phyloP scores from a whole-genome alignment of 2,797 vertebrate genomes.

The Necrosyrtes monachus region DNA sequence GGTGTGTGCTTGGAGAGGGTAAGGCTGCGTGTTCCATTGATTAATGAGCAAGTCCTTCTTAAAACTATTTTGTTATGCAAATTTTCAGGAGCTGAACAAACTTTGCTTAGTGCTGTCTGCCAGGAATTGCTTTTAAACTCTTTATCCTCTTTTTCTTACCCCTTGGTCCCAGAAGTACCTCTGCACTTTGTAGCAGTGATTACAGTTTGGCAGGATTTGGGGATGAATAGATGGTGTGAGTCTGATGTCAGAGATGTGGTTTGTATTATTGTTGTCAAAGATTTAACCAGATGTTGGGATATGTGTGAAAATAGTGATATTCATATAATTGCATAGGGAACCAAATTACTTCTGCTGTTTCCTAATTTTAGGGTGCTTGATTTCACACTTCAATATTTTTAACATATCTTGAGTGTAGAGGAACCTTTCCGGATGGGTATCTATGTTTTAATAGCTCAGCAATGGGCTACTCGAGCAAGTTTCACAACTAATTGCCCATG shows the following conservation, averaged over 20 bases:
- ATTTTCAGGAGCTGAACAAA: neutral
- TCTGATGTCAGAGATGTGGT: neutral
- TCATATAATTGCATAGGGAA: neutral
- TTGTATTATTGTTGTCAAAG: neutral
- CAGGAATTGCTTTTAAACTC: neutral
- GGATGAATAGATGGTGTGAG: neutral
- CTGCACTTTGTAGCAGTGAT: neutral
- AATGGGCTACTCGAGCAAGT: accelerated
- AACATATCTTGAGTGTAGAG: accelerated
- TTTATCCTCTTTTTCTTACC: neutral
- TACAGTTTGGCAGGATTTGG: neutral
- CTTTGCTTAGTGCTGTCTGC: neutral
- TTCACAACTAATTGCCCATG: accelerated
- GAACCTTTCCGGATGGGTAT: neutral
- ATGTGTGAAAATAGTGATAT: neutral
- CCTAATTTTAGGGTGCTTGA: neutral
- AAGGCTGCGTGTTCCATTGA: neutral
- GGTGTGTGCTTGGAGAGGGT: neutral
- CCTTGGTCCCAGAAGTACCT: neutral
- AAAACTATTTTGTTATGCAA: neutral
- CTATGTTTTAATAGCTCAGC: neutral
- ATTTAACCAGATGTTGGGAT: neutral
- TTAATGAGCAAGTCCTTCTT: neutral
- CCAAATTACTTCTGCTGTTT: neutral
- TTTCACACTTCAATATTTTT: neutral